Conservation (phyloP, 2,113 vertebrate genomes). For the Geococcyx californianus region DNA sequence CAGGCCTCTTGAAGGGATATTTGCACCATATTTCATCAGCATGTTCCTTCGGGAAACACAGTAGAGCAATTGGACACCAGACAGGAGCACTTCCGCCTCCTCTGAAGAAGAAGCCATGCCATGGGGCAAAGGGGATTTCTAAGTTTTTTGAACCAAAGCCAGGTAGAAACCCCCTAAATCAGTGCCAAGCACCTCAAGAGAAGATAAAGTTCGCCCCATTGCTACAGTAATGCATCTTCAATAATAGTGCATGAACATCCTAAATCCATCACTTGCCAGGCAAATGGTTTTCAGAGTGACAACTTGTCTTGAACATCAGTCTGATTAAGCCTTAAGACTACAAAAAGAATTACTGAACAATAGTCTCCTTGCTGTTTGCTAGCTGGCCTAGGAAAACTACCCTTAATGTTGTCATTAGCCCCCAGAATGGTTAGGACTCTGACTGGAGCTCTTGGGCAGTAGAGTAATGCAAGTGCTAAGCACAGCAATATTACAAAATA, state of each 20-base stretch:
- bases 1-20: background rate
- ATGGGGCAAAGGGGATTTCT: background rate
- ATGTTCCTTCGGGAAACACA: background rate
- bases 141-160: background rate
- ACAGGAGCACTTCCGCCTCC: background rate
- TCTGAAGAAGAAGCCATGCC: background rate
- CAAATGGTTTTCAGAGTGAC: background rate
- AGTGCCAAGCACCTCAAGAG: background rate
- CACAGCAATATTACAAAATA: background rate
- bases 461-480: background rate
- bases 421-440: background rate
- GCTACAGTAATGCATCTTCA: background rate
- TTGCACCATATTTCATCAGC: background rate
- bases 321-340: background rate
- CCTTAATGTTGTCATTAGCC: background rate
- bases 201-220: background rate
- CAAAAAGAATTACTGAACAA: background rate
- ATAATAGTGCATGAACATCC: background rate
- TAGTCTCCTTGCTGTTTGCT: background rate
- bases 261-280: background rate
- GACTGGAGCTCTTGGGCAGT: background rate
- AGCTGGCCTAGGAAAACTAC: background rate
- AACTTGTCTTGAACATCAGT: background rate
- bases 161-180: background rate
- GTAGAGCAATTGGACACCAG: background rate